A percentile compares a stretch with the other conserved stretches of the same genome.
Conservation (phyloP, 2,888 invertebrate species). For the Spialia ferax region DNA sequence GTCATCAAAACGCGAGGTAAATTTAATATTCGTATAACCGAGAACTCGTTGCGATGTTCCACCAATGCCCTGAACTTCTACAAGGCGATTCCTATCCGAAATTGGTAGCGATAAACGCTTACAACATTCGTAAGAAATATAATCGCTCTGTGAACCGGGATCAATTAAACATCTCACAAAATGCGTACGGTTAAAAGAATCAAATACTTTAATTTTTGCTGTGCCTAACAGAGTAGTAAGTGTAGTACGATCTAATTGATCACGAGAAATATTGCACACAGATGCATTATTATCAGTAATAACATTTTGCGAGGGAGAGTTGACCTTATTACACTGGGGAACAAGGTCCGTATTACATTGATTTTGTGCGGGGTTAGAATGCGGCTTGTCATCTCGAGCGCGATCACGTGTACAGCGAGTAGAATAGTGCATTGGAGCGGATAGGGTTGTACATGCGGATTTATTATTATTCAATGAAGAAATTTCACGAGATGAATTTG, state of each 20-base stretch:
- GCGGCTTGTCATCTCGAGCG: background rate
- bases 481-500: background rate
- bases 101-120: constrained; percentile 17
- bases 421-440: background rate
- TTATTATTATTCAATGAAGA: background rate
- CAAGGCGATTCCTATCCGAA: background rate
- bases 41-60: constrained; percentile 9
- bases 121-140: constrained; percentile 30
- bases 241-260: background rate
- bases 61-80: constrained; percentile 15
- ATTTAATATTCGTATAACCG: constrained; percentile 16
- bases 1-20: background rate
- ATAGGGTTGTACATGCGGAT: background rate
- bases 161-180: constrained; percentile 11
- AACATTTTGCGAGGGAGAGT: background rate
- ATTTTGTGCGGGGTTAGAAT: background rate
- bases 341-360: background rate
- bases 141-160: constrained; percentile 22
- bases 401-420: background rate
- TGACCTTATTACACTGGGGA: background rate
- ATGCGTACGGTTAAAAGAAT: background rate
- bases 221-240: constrained; percentile 8
- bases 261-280: background rate
- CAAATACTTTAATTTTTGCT: constrained; percentile 2
- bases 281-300: background rate